Evolutionary conservation across 2,888 invertebrate species (phyloP).

Genomic region (Lagria hirta): DNA sequence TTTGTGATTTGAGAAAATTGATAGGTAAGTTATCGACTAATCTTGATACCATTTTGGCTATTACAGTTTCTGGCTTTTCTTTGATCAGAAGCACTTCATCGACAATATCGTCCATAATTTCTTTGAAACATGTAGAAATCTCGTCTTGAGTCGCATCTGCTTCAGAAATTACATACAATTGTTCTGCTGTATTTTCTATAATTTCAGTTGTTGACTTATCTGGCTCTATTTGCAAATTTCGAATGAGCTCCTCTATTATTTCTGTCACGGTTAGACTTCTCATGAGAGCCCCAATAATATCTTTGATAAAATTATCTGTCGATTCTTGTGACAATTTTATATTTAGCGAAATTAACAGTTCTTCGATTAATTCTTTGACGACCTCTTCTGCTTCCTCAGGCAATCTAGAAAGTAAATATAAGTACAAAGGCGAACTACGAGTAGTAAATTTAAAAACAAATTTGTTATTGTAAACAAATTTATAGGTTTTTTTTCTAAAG

Average conservation of each 20-base stretch:
- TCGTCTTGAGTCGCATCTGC: conserved; percentile 31
- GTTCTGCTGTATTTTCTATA: conserved; percentile 44
- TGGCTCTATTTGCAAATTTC: conserved; percentile 40
- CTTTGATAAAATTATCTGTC: conserved; percentile 36
- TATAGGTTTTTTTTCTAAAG: too few species aligned
- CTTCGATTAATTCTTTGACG: conserved; percentile 37
- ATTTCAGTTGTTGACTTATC: conserved; percentile 38
- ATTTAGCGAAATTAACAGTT: conserved; percentile 39
- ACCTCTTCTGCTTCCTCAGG: conserved; percentile 37
- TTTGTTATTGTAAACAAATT: too few species aligned
- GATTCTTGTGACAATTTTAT: conserved; percentile 28
- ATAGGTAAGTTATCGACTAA: conserved; percentile 38
- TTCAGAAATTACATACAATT: conserved; percentile 41
- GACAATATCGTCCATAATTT: conserved; percentile 41
- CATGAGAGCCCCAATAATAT: conserved; percentile 38
- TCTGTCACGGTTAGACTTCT: conserved; percentile 39
- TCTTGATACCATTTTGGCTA: conserved; percentile 39
- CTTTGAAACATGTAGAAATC: conserved; percentile 9
- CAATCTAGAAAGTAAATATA: conserved; percentile 30
- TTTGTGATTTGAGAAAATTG: conserved; percentile 30
- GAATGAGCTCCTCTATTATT: conserved; percentile 42
- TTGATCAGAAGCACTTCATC: conserved; percentile 33
- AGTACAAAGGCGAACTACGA: too few species aligned
- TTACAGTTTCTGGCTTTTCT: conserved; percentile 36
- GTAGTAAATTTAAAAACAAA: too few species aligned